These are phyloP conservation scores for Semotilus atromaculatus DNA, from an alignment of 2,797 vertebrate genomes.

Conservation along the genomic window DNA sequence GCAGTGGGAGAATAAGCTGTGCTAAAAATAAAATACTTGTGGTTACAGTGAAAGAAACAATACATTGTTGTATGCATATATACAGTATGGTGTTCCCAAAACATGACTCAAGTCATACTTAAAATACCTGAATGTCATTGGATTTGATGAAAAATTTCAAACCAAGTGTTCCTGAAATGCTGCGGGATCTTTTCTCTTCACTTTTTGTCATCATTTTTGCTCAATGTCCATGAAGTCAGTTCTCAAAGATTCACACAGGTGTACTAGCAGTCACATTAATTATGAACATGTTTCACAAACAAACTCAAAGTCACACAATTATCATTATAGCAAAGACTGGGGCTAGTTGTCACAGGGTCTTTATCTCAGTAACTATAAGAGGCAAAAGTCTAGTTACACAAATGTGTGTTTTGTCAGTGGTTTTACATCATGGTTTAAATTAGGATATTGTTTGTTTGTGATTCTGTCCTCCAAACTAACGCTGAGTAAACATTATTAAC, in stretches of 20 bases:
- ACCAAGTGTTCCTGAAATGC: neutral
- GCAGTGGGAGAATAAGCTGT: neutral
- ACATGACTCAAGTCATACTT: neutral
- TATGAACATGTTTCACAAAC: neutral
- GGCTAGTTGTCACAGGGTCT: neutral
- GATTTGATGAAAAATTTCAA: neutral
- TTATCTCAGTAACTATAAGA: neutral
- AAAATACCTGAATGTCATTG: neutral
- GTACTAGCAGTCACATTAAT: neutral
- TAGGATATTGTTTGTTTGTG: neutral
- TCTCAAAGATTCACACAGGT: neutral
- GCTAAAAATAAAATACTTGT: neutral
- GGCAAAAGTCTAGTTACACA: neutral
- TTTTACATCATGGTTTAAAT: neutral
- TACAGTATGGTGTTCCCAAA: neutral
- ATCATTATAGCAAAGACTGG: neutral
- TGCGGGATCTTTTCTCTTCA: neutral
- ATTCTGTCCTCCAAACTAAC: neutral
- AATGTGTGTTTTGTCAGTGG: neutral
- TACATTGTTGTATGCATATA: neutral
- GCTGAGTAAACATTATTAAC: neutral
- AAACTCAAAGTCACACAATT: neutral
- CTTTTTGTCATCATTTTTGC: neutral
- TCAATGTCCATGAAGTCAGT: neutral
- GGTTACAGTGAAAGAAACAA: too few relatives aligned